A percentile compares a stretch with the other conserved stretches of the same genome.
Conservation (phyloP, 2,888 invertebrate genomes). For the Tetramorium bicarinatum region DNA sequence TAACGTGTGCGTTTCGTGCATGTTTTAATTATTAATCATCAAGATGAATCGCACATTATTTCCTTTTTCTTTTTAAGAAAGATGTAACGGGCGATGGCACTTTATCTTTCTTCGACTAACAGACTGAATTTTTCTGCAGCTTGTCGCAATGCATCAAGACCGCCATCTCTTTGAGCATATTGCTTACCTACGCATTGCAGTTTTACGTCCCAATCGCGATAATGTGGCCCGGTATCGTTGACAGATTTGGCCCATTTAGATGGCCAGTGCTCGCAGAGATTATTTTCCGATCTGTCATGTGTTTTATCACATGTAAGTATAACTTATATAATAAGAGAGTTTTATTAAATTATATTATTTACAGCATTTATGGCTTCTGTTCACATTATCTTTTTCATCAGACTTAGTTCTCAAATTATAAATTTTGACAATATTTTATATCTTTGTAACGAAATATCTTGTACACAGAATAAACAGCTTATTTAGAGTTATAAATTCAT, state of each 20-base stretch:
- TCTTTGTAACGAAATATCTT: neutral
- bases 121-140: conserved; percentile 86
- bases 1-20: conserved; percentile 18
- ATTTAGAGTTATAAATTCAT: neutral
- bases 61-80: neutral
- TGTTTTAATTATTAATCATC: conserved; percentile 32
- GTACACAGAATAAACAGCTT: neutral
- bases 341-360: conserved; percentile 19
- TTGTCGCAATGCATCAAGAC: conserved; percentile 93
- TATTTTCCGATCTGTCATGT: conserved; percentile 90
- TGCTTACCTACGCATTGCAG: conserved; percentile 97
- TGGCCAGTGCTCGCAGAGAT: conserved; percentile 90
- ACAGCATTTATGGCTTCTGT: neutral
- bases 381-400: neutral
- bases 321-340: neutral
- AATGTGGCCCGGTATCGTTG: conserved; percentile 92
- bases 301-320: conserved; percentile 94
- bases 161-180: conserved; percentile 94
- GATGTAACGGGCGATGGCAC: neutral
- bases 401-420: neutral
- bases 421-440: neutral
- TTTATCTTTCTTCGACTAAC: neutral
- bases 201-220: conserved; percentile 98
- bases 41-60: neutral
- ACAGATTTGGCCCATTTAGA: conserved; percentile 88